phyloP scores from a whole-genome alignment of 2,797 vertebrate genomes.

The Rhodeus uyekii region DNA sequence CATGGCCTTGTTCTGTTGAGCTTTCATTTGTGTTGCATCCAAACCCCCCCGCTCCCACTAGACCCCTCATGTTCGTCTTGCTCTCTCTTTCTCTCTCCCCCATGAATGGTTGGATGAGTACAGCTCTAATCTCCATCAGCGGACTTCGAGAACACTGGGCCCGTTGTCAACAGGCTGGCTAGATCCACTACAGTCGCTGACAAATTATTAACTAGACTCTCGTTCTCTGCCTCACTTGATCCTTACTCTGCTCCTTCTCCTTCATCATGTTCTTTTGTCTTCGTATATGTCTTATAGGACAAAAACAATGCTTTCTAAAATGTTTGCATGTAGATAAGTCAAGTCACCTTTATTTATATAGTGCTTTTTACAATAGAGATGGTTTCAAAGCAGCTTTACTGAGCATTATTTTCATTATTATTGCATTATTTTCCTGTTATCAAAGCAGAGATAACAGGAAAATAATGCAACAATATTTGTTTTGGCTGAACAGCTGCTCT shows the following conservation, averaged over 20 bases:
- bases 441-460: too few relatives aligned
- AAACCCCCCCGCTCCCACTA: slow-evolving; percentile 40
- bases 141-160: slow-evolving; percentile 74
- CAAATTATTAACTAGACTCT: slow-evolving; percentile 77
- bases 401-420: too few relatives aligned
- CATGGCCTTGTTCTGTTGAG: slow-evolving; percentile 30
- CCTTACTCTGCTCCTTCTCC: not conserved
- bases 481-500: too few relatives aligned
- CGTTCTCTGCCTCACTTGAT: slow-evolving; percentile 1
- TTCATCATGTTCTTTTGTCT: slow-evolving; percentile 57
- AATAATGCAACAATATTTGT: too few relatives aligned
- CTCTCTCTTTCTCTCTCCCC: slow-evolving; percentile 42
- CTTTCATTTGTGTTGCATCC: slow-evolving; percentile 36
- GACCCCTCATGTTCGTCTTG: slow-evolving; percentile 35
- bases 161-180: slow-evolving; percentile 75
- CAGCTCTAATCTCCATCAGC: slow-evolving; percentile 72
- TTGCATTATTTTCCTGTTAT: too few relatives aligned
- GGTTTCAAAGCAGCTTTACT: too few relatives aligned
- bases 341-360: too few relatives aligned
- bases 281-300: slow-evolving; percentile 24
- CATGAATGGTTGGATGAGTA: slow-evolving; percentile 66
- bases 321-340: not conserved
- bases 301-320: not conserved
- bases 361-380: too few relatives aligned
- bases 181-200: slow-evolving; percentile 75